Evolutionary conservation across 2,113 vertebrate genomes (phyloP).

Genomic region (human (Homo sapiens)): GRCh38 chr1:55706001-55706500

Average conservation of each 20-base stretch:
- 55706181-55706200: too few relatives aligned
- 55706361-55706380: background rate
- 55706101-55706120: background rate
- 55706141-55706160: background rate
- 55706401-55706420: background rate
- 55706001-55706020: accelerated
- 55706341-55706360: background rate
- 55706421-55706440: background rate
- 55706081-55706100: background rate
- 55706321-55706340: background rate
- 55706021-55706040: background rate
- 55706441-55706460: background rate
- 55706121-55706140: background rate
- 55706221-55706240: background rate
- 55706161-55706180: accelerated
- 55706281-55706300: background rate
- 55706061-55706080: background rate
- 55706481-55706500: background rate
- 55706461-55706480: background rate
- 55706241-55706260: background rate
- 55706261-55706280: background rate
- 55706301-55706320: background rate
- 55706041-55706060: background rate
- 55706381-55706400: background rate
- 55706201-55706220: background rate